These are phyloP conservation scores for Euplagia quadripunctaria DNA, from an alignment of 2,888 invertebrate genomes.

Conservation along the genomic window DNA sequence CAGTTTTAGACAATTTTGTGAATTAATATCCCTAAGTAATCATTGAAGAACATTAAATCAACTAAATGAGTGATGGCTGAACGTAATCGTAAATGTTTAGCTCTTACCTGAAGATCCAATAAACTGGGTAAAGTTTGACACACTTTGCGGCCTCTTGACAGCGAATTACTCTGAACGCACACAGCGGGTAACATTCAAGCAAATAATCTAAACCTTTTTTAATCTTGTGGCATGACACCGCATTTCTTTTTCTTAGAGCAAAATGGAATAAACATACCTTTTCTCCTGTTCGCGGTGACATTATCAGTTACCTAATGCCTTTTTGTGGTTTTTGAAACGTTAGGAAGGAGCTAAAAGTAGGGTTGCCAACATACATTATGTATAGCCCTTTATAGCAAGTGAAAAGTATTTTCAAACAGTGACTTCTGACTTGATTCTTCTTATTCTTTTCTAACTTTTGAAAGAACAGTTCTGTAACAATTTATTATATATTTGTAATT, in stretches of 20 bases:
- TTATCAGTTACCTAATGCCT: not conserved
- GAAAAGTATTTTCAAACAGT: not conserved
- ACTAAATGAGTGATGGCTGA: not conserved
- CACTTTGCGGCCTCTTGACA: not conserved
- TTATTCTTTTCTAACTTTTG: no score
- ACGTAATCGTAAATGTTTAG: not conserved
- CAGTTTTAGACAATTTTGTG: no score
- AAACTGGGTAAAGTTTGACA: slow-evolving; percentile 1
- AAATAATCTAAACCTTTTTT: slow-evolving; percentile 35
- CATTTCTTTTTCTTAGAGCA: slow-evolving; percentile 17
- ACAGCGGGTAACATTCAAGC: not conserved
- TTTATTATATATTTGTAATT: no score
- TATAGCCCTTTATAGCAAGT: slow-evolving; percentile 17
- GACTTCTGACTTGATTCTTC: not conserved
- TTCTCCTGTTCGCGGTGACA: slow-evolving; percentile 4
- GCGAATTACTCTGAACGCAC: slow-evolving; percentile 7
- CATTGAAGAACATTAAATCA: not conserved
- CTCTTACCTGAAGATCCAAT: not conserved
- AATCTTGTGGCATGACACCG: slow-evolving; percentile 18
- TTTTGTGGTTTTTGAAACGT: slow-evolving; percentile 8
- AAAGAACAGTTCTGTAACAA: no score
- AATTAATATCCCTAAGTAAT: not conserved
- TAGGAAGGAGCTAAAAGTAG: slow-evolving; percentile 30
- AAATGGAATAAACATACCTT: slow-evolving; percentile 22
- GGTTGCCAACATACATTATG: slow-evolving; percentile 31